Evolutionary conservation across 2,113 vertebrate species (phyloP).

Genomic region (Polypterus bichir): DNA sequence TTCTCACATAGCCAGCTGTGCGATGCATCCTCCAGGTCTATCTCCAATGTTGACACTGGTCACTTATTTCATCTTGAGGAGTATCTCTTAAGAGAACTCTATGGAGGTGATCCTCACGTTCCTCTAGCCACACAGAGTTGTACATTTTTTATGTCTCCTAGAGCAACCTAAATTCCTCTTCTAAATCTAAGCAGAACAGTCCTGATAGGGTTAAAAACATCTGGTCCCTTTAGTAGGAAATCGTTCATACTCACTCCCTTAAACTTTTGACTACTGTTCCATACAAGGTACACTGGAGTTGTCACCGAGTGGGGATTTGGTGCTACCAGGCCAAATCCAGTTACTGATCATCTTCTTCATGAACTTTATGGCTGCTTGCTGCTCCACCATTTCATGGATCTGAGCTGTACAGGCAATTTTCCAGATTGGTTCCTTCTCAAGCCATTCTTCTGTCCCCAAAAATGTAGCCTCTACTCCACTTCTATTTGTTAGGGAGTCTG

Average conservation of each 20-base stretch:
- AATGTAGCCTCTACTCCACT: no score
- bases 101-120: conserved; percentile 12
- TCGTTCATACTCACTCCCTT: conserved; percentile 11
- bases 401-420: conserved; percentile 6
- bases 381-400: conserved; percentile 10
- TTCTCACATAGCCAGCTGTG: no score
- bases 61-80: conserved; percentile 9
- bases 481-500: no score
- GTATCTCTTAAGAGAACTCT: conserved; percentile 11
- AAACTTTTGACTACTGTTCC: conserved; percentile 15
- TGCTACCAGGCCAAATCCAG: conserved; percentile 6
- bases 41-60: conserved; percentile 8
- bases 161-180: conserved; percentile 6
- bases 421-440: conserved; percentile 2
- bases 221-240: conserved; percentile 9
- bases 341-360: not conserved
- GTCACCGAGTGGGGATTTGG: conserved; percentile 12
- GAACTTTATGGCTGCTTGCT: conserved; percentile 8
- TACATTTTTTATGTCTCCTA: conserved; percentile 15
- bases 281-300: conserved; percentile 13
- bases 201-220: no score
- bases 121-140: conserved; percentile 13
- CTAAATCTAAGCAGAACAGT: conserved; percentile 11
- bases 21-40: no score
- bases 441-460: no score